Evolutionary conservation across 2,888 invertebrate genomes (phyloP).

Genomic region (Phalera bucephala): DNA sequence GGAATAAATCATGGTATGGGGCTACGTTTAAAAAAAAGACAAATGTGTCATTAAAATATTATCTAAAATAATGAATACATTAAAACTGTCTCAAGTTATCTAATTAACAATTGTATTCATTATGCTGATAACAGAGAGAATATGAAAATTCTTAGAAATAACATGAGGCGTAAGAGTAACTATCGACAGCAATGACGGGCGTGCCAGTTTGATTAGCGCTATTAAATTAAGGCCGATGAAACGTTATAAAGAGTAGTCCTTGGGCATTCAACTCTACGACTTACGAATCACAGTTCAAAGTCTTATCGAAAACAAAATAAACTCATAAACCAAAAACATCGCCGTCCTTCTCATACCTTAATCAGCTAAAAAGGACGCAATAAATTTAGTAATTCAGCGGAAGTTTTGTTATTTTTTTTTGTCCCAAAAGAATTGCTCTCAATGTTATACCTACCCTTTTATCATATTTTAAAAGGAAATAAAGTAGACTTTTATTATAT

Average conservation of each 20-base stretch:
- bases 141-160: conserved; percentile 1
- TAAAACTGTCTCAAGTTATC: no score
- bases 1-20: no score
- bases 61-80: no score
- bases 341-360: no score
- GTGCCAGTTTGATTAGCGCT: conserved; percentile 20
- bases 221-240: conserved; percentile 24
- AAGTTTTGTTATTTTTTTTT: background rate
- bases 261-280: conserved; percentile 40
- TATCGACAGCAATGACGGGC: conserved; percentile 18
- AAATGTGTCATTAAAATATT: no score
- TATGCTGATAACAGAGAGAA: conserved; percentile 7
- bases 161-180: conserved; percentile 6
- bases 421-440: background rate
- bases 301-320: no score
- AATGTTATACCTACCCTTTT: background rate
- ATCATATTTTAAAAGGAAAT: background rate
- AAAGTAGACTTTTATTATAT: background rate
- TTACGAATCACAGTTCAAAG: conserved; percentile 33
- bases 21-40: no score
- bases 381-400: no score
- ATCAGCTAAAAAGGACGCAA: no score
- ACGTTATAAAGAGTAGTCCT: conserved; percentile 34
- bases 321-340: no score
- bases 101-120: no score